Evolutionary conservation across 2,888 invertebrate genomes (phyloP).

Genomic region (Cephus nigrinus): DNA sequence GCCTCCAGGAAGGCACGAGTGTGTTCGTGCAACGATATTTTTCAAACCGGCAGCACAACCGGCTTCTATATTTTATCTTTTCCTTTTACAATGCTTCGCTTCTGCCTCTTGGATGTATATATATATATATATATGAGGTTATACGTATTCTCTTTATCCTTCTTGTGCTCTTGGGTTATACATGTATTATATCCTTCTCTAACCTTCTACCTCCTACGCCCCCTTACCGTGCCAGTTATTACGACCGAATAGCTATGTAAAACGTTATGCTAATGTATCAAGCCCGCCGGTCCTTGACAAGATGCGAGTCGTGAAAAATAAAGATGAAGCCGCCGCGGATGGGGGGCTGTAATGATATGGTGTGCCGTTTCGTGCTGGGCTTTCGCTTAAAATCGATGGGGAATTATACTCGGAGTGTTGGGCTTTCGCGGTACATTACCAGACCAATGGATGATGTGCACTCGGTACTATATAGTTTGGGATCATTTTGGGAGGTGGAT

Average conservation of each 20-base stretch:
- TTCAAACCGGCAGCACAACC: slow-evolving; percentile 33
- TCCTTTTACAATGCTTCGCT: not conserved
- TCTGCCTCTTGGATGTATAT: not conserved
- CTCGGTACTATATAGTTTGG: not conserved
- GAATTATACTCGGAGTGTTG: slow-evolving; percentile 25
- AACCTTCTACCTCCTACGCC: slow-evolving; percentile 23
- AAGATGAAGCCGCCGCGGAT: slow-evolving; percentile 13
- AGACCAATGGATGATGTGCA: not conserved
- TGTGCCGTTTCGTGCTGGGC: slow-evolving; percentile 33
- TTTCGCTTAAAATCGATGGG: slow-evolving; percentile 45
- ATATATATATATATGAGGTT: not conserved
- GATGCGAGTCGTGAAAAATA: slow-evolving; percentile 27
- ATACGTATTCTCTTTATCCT: slow-evolving; percentile 13
- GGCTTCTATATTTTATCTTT: slow-evolving; percentile 15
- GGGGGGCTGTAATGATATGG: slow-evolving; percentile 36
- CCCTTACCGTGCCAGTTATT: slow-evolving; percentile 27
- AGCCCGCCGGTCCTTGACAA: slow-evolving; percentile 24
- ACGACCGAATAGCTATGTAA: slow-evolving; percentile 37
- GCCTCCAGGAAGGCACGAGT: not conserved
- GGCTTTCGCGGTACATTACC: not conserved
- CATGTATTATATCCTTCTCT: not conserved
- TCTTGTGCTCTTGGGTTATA: slow-evolving; percentile 12
- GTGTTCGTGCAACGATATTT: slow-evolving; percentile 31
- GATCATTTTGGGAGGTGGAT: not conserved
- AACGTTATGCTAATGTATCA: slow-evolving; percentile 50